Evolutionary conservation across 2,888 invertebrate genomes (phyloP).

Genomic region (Lucinisca nassula): DNA sequence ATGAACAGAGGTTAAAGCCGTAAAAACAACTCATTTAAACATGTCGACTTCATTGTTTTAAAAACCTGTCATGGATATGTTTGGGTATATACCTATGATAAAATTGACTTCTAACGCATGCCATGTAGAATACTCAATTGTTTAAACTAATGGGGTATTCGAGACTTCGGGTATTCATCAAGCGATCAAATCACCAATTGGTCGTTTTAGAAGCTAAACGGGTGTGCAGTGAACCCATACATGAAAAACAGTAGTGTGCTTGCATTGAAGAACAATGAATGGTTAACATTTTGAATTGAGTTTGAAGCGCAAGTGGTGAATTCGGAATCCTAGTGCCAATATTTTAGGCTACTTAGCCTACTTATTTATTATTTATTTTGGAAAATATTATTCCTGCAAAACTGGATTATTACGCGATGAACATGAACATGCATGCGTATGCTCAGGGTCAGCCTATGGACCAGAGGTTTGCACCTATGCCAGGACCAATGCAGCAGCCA

Average conservation of each 20-base stretch:
- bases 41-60: neutral
- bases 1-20: neutral
- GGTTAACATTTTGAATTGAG: neutral
- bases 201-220: slow-evolving; percentile 35
- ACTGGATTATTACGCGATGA: slow-evolving; percentile 10
- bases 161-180: slow-evolving; percentile 14
- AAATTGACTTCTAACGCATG: slow-evolving; percentile 48
- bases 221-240: slow-evolving; percentile 68
- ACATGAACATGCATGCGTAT: slow-evolving; percentile 66
- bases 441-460: slow-evolving; percentile 68
- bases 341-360: neutral
- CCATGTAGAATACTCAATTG: slow-evolving; percentile 68
- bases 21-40: neutral
- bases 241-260: slow-evolving; percentile 13
- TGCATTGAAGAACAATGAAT: slow-evolving; percentile 14
- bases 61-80: neutral
- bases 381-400: neutral
- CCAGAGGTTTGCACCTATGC: slow-evolving; percentile 69
- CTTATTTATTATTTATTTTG: neutral
- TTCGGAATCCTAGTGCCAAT: slow-evolving; percentile 7
- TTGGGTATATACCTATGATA: neutral
- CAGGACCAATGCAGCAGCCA: slow-evolving; percentile 67
- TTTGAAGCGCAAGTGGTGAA: slow-evolving; percentile 8
- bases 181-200: slow-evolving; percentile 15
- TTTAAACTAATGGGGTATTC: slow-evolving; percentile 66